These are phyloP conservation scores for Ameiurus melas DNA, from an alignment of 2,113 vertebrate genomes.

Conservation along the genomic window DNA sequence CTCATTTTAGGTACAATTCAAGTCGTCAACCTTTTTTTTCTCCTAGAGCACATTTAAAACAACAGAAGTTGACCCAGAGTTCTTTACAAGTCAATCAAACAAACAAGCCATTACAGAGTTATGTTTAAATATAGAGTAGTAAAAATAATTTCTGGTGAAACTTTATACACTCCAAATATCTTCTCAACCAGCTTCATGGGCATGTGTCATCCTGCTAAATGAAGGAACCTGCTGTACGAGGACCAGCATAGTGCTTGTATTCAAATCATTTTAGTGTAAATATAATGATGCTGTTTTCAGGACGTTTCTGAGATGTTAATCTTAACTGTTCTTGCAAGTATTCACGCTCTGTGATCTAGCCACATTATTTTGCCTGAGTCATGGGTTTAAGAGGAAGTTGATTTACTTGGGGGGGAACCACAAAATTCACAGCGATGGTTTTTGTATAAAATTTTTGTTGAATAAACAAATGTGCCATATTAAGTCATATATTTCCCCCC, in stretches of 20 bases:
- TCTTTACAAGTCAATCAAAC: too few relatives aligned
- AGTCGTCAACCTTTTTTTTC: too few relatives aligned
- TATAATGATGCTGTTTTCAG: not conserved
- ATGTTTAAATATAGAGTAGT: too few relatives aligned
- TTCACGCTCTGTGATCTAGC: not conserved
- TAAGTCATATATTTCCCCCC: not conserved
- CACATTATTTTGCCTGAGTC: slow-evolving; percentile 2
- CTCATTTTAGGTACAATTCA: not conserved
- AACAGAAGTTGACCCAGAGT: too few relatives aligned
- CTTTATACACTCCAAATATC: not conserved
- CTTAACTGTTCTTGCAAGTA: not conserved
- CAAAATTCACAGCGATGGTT: not conserved
- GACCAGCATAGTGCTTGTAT: not conserved
- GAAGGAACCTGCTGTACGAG: not conserved
- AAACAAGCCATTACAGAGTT: too few relatives aligned
- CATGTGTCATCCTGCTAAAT: not conserved
- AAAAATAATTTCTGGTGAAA: not conserved
- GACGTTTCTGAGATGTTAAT: not conserved
- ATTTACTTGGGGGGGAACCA: not conserved
- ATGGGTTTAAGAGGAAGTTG: slow-evolving; percentile 33
- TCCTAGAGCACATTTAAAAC: too few relatives aligned
- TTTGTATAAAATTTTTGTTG: not conserved
- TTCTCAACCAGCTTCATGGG: not conserved
- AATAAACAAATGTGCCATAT: not conserved
- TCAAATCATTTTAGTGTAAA: not conserved